Percentiles rank a stretch among this genome's conserved stretches.
phyloP scores from a whole-genome alignment of 2,113 vertebrate genomes.

The Apaloderma vittatum region DNA sequence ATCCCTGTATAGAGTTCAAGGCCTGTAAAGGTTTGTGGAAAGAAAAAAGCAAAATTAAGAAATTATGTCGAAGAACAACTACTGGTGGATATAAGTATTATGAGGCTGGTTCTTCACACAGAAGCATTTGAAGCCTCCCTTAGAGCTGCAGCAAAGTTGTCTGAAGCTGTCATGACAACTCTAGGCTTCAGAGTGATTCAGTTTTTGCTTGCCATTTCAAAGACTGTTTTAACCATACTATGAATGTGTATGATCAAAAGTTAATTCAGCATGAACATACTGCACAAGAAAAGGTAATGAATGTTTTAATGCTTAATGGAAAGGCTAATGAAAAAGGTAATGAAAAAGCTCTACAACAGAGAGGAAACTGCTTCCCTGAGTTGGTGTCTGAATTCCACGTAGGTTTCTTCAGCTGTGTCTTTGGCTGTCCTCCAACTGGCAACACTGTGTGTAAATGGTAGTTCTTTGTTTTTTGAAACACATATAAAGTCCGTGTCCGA shows the following conservation, averaged over 20 bases:
- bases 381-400: not conserved
- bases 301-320: constrained; percentile 4
- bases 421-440: not conserved
- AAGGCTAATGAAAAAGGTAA: constrained; percentile 56
- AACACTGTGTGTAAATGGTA: not conserved
- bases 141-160: not conserved
- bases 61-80: not conserved
- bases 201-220: constrained; percentile 23
- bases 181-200: not conserved
- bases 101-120: not conserved
- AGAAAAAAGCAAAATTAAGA: not conserved
- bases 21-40: not conserved
- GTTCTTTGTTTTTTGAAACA: not conserved
- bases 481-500: not conserved
- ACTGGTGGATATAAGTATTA: not conserved
- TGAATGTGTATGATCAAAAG: not conserved
- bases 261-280: not conserved
- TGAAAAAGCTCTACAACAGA: not conserved
- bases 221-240: not conserved
- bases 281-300: constrained; percentile 23
- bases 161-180: not conserved
- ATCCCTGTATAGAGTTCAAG: not conserved
- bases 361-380: not conserved
- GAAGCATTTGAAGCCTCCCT: not conserved
- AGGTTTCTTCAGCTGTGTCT: not conserved